Evolutionary conservation across 2,888 invertebrate species (phyloP).

Genomic region (Melieria omissa): DNA sequence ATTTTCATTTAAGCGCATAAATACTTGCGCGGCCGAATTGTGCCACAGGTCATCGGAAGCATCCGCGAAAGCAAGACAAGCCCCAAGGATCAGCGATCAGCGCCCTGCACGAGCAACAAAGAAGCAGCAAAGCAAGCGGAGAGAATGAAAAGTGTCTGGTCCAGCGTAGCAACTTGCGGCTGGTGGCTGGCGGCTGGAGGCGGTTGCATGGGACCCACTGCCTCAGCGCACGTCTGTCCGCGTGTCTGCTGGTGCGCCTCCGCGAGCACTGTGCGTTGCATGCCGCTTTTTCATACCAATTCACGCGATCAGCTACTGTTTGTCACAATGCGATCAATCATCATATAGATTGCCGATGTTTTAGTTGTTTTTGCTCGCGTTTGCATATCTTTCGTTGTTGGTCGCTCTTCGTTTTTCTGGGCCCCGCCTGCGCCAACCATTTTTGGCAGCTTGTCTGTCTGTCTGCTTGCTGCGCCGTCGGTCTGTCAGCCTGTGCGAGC

Average conservation of each 20-base stretch:
- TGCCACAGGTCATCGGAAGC: too few species aligned
- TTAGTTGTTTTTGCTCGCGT: constrained; percentile 11
- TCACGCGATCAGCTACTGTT: constrained; percentile 47
- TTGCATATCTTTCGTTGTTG: constrained; percentile 13
- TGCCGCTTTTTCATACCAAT: constrained; percentile 36
- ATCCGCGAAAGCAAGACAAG: too few species aligned
- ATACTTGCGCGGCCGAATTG: constrained; percentile 42
- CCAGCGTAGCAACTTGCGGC: too few species aligned
- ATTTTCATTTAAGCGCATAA: constrained; percentile 48
- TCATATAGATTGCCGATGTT: constrained; percentile 36
- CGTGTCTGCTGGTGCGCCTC: not conserved
- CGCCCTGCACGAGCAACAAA: not conserved
- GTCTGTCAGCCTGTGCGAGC: not conserved
- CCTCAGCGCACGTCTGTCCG: not conserved
- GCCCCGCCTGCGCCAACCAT: constrained; percentile 28
- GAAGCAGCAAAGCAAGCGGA: not conserved
- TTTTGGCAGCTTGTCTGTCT: constrained; percentile 36
- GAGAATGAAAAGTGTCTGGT: not conserved
- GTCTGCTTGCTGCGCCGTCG: constrained; percentile 11
- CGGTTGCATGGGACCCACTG: too few species aligned
- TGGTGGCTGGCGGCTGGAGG: too few species aligned
- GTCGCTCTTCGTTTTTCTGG: not conserved
- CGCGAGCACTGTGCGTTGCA: constrained; percentile 2
- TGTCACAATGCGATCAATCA: constrained; percentile 44
- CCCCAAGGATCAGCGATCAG: too few species aligned